These are phyloP conservation scores for Elysia crispata DNA, from an alignment of 2,888 invertebrate species.

Conservation along the genomic window DNA sequence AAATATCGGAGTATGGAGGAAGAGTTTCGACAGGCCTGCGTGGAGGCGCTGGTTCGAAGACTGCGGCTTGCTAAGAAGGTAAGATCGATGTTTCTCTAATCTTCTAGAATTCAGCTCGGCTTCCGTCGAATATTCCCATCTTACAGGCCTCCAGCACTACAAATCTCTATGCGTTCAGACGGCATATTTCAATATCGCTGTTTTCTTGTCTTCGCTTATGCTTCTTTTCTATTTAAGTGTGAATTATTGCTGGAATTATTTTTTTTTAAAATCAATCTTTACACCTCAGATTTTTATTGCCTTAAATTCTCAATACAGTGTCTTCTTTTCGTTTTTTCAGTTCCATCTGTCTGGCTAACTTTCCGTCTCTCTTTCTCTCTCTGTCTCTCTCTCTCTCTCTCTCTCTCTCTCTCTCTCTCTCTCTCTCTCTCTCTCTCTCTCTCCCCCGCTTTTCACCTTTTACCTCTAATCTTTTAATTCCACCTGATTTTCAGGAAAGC, in stretches of 20 bases:
- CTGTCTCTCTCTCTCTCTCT: conserved; percentile 22
- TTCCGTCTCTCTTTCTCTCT: conserved; percentile 15
- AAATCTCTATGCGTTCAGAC: too few relatives aligned
- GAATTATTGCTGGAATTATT: too few relatives aligned
- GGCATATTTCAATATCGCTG: neutral
- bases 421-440: neutral
- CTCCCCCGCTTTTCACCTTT: neutral
- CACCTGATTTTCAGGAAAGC: too few relatives aligned
- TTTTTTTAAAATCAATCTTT: neutral
- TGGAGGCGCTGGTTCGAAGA: conserved; percentile 27
- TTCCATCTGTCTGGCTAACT: neutral
- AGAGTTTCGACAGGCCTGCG: conserved; percentile 26
- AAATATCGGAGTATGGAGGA: conserved; percentile 26
- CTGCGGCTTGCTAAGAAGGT: conserved; percentile 25
- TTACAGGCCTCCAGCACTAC: too few relatives aligned
- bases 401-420: conserved; percentile 29
- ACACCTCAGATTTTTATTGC: too few relatives aligned
- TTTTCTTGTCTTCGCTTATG: neutral
- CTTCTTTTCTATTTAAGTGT: neutral
- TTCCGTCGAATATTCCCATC: too few relatives aligned
- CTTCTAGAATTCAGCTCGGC: too few relatives aligned
- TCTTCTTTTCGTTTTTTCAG: neutral
- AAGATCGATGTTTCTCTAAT: neutral
- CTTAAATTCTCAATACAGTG: too few relatives aligned
- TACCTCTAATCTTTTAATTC: too few relatives aligned